A percentile compares a stretch with the other conserved stretches of the same genome.
These are phyloP conservation scores for Tinamus guttatus DNA, from an alignment of 2,113 vertebrate species.

Conservation along the genomic window DNA sequence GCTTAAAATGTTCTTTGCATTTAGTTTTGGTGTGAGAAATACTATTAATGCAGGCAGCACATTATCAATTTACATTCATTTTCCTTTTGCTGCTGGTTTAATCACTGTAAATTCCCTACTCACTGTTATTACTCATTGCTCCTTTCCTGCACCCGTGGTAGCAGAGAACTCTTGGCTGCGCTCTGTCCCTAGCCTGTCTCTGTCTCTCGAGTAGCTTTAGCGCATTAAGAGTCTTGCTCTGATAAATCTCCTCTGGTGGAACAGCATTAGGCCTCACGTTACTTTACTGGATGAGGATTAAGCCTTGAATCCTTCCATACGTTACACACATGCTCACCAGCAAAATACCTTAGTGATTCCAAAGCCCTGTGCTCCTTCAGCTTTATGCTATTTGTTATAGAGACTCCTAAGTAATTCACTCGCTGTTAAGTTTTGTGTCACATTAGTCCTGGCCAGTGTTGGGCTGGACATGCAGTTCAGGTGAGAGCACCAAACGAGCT, in stretches of 20 bases:
- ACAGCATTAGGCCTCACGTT: conserved; percentile 38
- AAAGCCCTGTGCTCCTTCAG: background rate
- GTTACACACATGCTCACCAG: background rate
- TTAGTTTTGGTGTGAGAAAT: conserved; percentile 39
- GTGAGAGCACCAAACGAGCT: background rate
- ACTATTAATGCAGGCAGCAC: conserved; percentile 31
- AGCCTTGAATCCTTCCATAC: background rate
- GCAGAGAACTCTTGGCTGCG: conserved; percentile 35
- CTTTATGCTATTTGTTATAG: background rate
- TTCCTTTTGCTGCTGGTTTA: background rate
- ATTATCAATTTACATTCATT: conserved; percentile 26
- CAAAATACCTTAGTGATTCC: conserved; percentile 3
- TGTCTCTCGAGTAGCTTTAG: conserved; percentile 37
- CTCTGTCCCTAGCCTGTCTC: background rate
- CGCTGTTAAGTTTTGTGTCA: background rate
- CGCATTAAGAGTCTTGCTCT: conserved; percentile 35
- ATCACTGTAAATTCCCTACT: conserved; percentile 31
- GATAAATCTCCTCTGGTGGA: conserved; percentile 44
- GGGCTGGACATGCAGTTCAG: background rate
- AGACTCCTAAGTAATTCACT: background rate
- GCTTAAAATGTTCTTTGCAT: background rate
- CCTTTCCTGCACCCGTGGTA: background rate
- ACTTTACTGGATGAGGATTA: conserved; percentile 56
- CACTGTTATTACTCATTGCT: conserved; percentile 13
- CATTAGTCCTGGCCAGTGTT: accelerated